A percentile compares a stretch with the other conserved stretches of the same genome.
Conservation (phyloP, 2,113 vertebrate species). For the Calidris pygmaea region DNA sequence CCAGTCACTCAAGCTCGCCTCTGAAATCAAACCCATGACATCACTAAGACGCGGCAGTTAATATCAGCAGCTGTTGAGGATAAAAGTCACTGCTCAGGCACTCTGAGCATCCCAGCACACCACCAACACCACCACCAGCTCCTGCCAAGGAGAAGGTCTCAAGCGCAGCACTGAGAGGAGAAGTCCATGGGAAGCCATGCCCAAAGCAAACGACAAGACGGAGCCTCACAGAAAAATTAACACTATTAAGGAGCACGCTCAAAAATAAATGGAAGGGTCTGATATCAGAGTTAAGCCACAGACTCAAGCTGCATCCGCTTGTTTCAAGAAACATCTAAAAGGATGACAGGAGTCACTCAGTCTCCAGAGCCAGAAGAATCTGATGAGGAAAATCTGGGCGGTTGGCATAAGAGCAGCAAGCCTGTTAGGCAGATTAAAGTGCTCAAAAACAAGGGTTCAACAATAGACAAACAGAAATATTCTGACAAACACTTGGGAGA, state of each 20-base stretch:
- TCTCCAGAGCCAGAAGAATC: background rate
- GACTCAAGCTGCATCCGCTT: background rate
- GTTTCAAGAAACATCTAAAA: background rate
- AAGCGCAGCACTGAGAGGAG: background rate
- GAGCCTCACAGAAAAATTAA: background rate
- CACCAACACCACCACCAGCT: background rate
- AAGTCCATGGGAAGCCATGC: background rate
- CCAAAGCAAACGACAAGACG: accelerated
- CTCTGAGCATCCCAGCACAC: background rate
- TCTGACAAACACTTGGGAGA: background rate
- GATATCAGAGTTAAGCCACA: background rate
- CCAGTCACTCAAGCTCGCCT: constrained; percentile 1
- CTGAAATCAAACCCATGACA: constrained; percentile 46
- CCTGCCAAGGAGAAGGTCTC: background rate
- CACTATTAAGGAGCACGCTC: background rate
- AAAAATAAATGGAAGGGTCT: background rate
- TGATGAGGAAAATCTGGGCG: background rate
- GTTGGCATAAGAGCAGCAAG: background rate
- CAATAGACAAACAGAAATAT: background rate
- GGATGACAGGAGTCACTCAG: background rate
- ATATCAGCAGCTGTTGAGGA: constrained; percentile 60
- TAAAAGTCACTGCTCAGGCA: constrained; percentile 50
- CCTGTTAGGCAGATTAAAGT: background rate
- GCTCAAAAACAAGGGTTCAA: background rate
- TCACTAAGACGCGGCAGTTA: background rate